Percentiles rank a stretch among this genome's conserved stretches.
Conservation (phyloP, 2,888 invertebrate species). For the Rhopalosiphum nymphaeae region DNA sequence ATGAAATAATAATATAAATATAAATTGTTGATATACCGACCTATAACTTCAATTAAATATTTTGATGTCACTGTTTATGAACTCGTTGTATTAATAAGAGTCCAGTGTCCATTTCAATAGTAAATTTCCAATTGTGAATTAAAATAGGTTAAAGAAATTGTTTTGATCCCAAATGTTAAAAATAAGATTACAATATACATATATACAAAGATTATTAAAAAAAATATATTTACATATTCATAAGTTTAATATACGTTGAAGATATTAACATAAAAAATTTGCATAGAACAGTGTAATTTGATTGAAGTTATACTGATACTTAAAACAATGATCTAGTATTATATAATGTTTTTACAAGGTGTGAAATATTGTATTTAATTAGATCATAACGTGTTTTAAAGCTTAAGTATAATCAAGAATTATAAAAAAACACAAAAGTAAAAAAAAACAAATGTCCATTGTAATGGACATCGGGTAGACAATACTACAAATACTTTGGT, state of each 20-base stretch:
- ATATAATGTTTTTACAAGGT: background rate
- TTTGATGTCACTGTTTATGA: background rate
- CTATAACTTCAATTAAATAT: background rate
- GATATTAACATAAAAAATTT: background rate
- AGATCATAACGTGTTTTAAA: background rate
- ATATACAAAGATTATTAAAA: slow-evolving; percentile 11
- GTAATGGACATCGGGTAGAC: background rate
- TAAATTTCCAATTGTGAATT: background rate
- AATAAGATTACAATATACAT: slow-evolving; percentile 2
- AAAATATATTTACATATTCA: background rate
- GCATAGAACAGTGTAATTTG: background rate
- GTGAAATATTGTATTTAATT: background rate
- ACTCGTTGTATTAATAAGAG: background rate
- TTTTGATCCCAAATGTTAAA: background rate
- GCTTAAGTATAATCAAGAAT: too few relatives aligned
- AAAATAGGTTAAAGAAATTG: too few relatives aligned
- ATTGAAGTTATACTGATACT: background rate
- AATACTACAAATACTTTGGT: background rate
- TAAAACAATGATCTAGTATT: background rate
- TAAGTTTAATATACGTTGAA: background rate
- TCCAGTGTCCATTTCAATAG: background rate
- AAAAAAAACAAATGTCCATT: slow-evolving; percentile 4
- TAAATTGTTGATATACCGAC: background rate
- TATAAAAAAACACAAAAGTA: background rate
- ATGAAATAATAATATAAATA: background rate